Base-by-base conservation (phyloP, 1,140 invertebrate species). In the Sitophilus oryzae region DNA sequence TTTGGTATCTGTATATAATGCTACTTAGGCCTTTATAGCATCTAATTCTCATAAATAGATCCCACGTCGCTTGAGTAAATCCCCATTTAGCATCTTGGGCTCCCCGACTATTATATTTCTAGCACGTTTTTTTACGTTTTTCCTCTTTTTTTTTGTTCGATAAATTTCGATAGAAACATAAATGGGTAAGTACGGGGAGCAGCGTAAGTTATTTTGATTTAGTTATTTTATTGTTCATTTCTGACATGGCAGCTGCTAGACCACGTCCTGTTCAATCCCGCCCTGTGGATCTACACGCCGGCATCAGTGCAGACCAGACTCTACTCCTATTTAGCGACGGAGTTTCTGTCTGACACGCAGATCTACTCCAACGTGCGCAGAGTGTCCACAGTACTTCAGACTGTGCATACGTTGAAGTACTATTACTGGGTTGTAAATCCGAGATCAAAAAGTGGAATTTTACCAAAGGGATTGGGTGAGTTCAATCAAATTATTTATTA, bases 381-480 rank as follows among this genome's bases (percentile, higher is more conserved):
- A 45, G 93, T 98, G 37, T 95, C 92, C 62, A 98, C 96, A 0
- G 95, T 99, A 0, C 78, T 99, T 6, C 95, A 99, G 76, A 96
- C 95, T 0, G 92, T 99, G 58, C 95, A 99, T 71, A 95, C 96
- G 0, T 78, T 99, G 22, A 99, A 99, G 76, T 97, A 94, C 71
- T 99, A 98, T 74, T 99, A 99, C 72, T 99, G 96, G 95, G 91
- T 99, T 11, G 88, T 91, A 2, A 96, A 95, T 81, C 96, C 96
- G 1, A 79, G 89, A 60, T 82, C 90, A 30, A 93, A 95, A 71
- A 97, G 93, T 74, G 93, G 93, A 23, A 95, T 96, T 63, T 86
- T 84, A 30, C 93, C 93, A 3, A 97, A 97, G 74, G 93, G 92
- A 68, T 73, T 93, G 51, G 92, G 93, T 96, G 73, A 80, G 50